Evolutionary conservation across 2,113 vertebrate genomes (phyloP), one percentile per base, ranked within the genome.

Genomic region (Pachypanchax playfairii): DNA sequence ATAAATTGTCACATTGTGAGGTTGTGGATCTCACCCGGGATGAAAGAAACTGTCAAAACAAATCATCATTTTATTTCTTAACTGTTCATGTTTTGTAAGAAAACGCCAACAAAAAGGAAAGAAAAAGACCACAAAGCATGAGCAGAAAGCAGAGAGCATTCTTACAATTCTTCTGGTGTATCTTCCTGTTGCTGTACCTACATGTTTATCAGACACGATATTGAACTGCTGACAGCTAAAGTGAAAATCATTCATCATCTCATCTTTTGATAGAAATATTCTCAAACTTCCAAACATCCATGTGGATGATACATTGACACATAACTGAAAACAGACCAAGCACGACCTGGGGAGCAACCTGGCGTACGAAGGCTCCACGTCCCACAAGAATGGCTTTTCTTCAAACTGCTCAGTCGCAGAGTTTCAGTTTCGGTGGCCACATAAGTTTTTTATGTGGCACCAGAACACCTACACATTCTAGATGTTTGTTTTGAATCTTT

Each of bases 1-100:
- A 47, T 59, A 64, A 64, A 31, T 10, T 31, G 29, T 31, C 26
- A 36, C 21, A 52, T 26, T 48, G 20, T 10, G 22, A 53, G 14
- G 42, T 38, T 44, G 24, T 31, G 51, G 36, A 59, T 67, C 54
- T 50, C 49, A 2, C 21, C 1, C 3, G 26, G 50, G 15, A 48
- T 31, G 1, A 65, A 22, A 15, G 39, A 24, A 66, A 25, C n/a
- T 49, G 48, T 70, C 38, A 64, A 61, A 76, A 44, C 36, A 55
- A 56, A 58, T 65, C 28, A 58, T 65, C 28, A 46, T n/a, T 46
- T 50, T 44, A 33, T 29, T 52, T 63, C 52, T 60, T 43, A 26
- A 10, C 44, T 51, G 35, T 51, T 64, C 22, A 1, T 61, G 28
- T 29, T 42, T 60, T 41, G 18, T 46, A 26, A 31, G 48, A 50